Percentiles rank a stretch among this genome's conserved stretches.
Evolutionary conservation across 2,113 vertebrate species (phyloP).

Genomic region (Pollachius pollachius): DNA sequence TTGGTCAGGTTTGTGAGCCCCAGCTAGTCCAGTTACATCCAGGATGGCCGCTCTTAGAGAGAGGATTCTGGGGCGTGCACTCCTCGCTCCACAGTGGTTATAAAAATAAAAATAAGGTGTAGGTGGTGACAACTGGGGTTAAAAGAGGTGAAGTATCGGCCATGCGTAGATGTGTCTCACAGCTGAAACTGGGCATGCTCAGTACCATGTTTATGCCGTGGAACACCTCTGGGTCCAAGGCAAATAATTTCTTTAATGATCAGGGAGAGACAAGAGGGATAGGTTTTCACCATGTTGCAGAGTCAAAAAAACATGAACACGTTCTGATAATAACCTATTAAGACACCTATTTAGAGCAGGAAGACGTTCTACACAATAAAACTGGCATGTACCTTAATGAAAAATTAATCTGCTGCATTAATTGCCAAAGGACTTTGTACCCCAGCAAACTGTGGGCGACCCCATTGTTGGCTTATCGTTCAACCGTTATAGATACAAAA

Average conservation of each 20-base stretch:
- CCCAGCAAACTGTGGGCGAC: no score
- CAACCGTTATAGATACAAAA: no score
- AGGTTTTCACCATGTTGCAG: conserved; percentile 40
- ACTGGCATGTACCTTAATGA: no score
- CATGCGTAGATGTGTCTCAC: conserved; percentile 64
- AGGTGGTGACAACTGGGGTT: conserved; percentile 48
- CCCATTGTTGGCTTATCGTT: no score
- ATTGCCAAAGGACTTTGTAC: no score
- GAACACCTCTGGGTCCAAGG: conserved; percentile 73
- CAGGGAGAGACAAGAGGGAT: conserved; percentile 62
- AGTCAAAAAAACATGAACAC: conserved; percentile 32
- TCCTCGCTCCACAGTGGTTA: conserved; percentile 22
- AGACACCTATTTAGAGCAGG: no score
- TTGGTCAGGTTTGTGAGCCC: conserved; percentile 7
- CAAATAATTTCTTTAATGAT: conserved; percentile 74
- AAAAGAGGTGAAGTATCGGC: conserved; percentile 54
- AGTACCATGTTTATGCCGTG: conserved; percentile 72
- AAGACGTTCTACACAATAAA: no score
- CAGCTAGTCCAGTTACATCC: conserved; percentile 17
- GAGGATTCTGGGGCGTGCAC: conserved; percentile 36
- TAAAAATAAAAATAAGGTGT: conserved; percentile 44
- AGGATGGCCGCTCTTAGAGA: conserved; percentile 27
- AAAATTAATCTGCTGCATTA: no score
- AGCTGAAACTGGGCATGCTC: conserved; percentile 57
- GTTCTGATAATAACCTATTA: neutral